Evolutionary conservation across 2,113 vertebrate genomes (phyloP).

Genomic region (Manacus vitellinus): DNA sequence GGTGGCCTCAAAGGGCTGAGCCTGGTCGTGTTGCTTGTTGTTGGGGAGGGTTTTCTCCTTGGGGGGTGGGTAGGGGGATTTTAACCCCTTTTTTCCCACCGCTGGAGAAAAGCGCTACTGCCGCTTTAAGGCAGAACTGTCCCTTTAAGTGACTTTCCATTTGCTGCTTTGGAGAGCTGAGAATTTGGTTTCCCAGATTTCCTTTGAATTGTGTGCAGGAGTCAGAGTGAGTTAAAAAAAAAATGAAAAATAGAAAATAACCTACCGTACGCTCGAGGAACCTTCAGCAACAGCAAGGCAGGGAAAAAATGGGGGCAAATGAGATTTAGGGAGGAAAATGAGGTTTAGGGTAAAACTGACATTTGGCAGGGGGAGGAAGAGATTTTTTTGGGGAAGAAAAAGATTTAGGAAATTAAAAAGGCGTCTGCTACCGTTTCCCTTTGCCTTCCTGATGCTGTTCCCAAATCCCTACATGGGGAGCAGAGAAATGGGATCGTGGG

Average conservation of each 20-base stretch:
- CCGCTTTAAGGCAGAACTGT: constrained; percentile 53
- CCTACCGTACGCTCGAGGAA: background rate
- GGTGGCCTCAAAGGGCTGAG: background rate
- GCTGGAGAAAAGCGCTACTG: background rate
- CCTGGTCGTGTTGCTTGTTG: fast-evolving
- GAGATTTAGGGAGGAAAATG: background rate
- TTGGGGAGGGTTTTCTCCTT: background rate
- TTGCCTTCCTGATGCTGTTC: background rate
- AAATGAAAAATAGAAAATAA: background rate
- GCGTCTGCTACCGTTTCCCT: background rate
- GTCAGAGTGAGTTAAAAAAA: constrained; percentile 6
- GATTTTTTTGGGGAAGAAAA: background rate
- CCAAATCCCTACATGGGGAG: background rate
- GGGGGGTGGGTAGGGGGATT: fast-evolving
- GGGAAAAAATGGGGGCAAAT: fast-evolving
- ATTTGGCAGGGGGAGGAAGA: background rate
- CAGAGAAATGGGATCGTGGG: fast-evolving
- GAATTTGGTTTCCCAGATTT: constrained; percentile 70
- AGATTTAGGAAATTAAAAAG: background rate
- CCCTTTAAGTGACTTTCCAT: constrained; percentile 75
- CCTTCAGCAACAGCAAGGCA: background rate
- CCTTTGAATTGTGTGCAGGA: constrained; percentile 46
- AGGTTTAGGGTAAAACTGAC: background rate
- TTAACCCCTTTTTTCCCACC: background rate
- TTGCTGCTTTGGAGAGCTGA: constrained; percentile 58